Base-by-base conservation (phyloP, 1,140 invertebrate genomes). In the Nixonia krombeini region DNA sequence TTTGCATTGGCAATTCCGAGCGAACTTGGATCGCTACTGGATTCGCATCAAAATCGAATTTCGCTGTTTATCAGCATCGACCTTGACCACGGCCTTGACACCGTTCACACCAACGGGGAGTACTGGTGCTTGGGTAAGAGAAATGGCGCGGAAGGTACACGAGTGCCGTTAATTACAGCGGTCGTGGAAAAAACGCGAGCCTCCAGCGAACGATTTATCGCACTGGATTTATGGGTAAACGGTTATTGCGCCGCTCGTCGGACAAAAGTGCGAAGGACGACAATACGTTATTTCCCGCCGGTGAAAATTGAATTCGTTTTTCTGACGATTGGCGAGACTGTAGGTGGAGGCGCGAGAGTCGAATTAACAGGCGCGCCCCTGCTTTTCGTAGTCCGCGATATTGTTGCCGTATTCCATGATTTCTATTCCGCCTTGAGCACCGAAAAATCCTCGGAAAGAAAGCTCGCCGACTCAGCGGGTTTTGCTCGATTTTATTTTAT, bases 121-220 rank as follows among this genome's bases (percentile, higher is more conserved):
- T n/a, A n/a, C n/a, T n/a, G n/a, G n/a, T n/a, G n/a, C n/a, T n/a
- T n/a, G n/a, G n/a, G n/a, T n/a, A n/a, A n/a, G n/a, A n/a, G n/a
- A n/a, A n/a, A n/a, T n/a, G n/a, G n/a, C n/a, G n/a, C n/a, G n/a
- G n/a, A n/a, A n/a, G 61, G 62, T 74, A 72, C 74, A 74, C 64
- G 74, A 76, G 58, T 58, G 42, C 64, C 52, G 65, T 77, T 79
- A 79, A 79, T 77, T 79, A 70, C 71, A 58, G 69, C 12, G 47
- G 29, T 62, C 50, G 49, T 44, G 41, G 49, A 62, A 69, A 70
- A 73, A 70, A 57, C 49, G 45, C 59, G 56, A 57, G 40, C 31
- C 35, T 53, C 31, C 21, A 41, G 46, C 51, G 55, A 28, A 45
- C 63, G 59, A 75, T 75, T 75, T 72, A 75, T 70, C 53, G 73